Base-by-base conservation (phyloP, 2,797 vertebrate genomes). In the Sebastes hopkinsi region DNA sequence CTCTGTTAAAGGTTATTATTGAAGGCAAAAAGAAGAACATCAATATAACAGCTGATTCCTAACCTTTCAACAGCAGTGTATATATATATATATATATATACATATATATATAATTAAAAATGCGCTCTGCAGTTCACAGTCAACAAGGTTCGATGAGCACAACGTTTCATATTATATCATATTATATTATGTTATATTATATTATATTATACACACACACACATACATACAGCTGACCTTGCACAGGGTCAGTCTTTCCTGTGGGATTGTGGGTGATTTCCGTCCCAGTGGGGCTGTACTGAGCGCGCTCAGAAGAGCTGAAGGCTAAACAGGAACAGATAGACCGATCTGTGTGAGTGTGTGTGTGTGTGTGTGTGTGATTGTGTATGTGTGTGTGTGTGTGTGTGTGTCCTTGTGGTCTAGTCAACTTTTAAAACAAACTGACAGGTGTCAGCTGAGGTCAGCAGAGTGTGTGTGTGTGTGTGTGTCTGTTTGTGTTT, bases 401-500 rank as follows among this genome's bases (percentile, higher is more conserved):
- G 25, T 32, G 30, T 32, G 30, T 32, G 30, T 32, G 30, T 32
- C 22, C 29, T 34, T 64, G 59, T 59, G 58, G 58, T 64, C 12
- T 20, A 54, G 55, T 79, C 67, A 79, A 34, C 72, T 71, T 75
- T 75, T 72, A 80, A 80, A 72, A 46, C 62, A 56, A 67, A 80
- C 22, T 83, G 81, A 83, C 81, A 71, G 50, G 27, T 70, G 81
- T 83, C 81, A 79, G 32, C 72, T 71, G 32, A 79, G 72, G 76
- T 71, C 72, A 79, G 74, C 61, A 32, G 54, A 16, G 38, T 42
- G 76, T 61, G 80, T 72, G 69, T 72, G 54, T 72, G 54, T 30
- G 30, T 30, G 30, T 30, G 30, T 76, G 70, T 70, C 52, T 38
- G 54, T 62, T 27, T 64, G 10, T 71, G 54, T 73, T 36, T 50